Base-by-base conservation (phyloP, 2,888 invertebrate genomes). In the Piscicola geometra region DNA sequence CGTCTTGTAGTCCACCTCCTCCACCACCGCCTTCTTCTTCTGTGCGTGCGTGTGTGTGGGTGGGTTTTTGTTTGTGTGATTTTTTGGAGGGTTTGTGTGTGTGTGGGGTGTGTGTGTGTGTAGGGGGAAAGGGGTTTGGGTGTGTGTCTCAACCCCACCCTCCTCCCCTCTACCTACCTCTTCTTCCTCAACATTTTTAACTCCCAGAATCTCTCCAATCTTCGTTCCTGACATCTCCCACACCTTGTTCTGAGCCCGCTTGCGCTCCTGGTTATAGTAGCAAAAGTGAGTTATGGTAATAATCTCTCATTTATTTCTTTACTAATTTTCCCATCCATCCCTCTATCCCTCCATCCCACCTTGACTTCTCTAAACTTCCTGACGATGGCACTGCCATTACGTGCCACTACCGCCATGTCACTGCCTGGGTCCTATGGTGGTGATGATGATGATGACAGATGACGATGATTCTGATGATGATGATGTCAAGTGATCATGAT, bases 191-290 rank as follows among this genome's bases (percentile, higher is more conserved):
- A 89, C 88, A 78, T 86, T 85, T 79, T 88, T 87, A 0, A 99
- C 91, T 0, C 99, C 99, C 93, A 98, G 94, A 64, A 99, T 94
- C 83, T 98, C 94, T 83, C 94, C 94, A 77, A 96, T 88, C 81
- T 92, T 93, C 0, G 97, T 98, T 60, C 99, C 99, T 71, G 96
- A 94, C 77, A 99, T 86, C 85, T 99, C 96, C 98, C 98, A 99
- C 84, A 99, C 97, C 83, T 99, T 98, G 85, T 96, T 95, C 85
- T 99, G 98, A 0, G 95, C 96, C 84, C 93, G 94, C 75, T 91
- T 89, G n/a, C 95, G 88, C 84, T 99, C 99, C 83, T 67, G 60
- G 3, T 9, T 56, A 18, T 9, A 47, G n/a, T n/a, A n/a, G n/a
- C n/a, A n/a, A n/a, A n/a, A n/a, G n/a, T n/a, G n/a, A n/a, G n/a